Evolutionary conservation across 2,797 vertebrate genomes (phyloP).

Genomic region (Percopsis omiscomaycus): DNA sequence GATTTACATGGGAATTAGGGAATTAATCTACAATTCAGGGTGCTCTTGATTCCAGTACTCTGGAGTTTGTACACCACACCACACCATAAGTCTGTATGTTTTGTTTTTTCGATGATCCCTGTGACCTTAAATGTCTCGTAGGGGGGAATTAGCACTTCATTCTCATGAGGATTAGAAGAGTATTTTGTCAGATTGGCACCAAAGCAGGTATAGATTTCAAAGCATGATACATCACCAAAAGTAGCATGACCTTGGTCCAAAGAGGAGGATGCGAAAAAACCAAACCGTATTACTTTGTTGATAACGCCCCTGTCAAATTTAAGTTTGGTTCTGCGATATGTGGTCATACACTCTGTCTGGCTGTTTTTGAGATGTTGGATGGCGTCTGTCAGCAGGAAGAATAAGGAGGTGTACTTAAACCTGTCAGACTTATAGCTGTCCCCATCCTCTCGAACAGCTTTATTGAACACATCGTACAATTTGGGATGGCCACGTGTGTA

Average conservation of each 20-base stretch:
- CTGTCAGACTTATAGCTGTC: conserved; percentile 18
- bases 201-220: conserved; percentile 57
- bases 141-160: conserved; percentile 55
- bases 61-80: conserved; percentile 48
- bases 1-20: too few species aligned
- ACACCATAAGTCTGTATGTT: conserved; percentile 31
- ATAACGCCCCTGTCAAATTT: conserved; percentile 20
- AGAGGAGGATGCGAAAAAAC: conserved; percentile 29
- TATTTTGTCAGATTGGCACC: conserved; percentile 55
- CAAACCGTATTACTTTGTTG: conserved; percentile 40
- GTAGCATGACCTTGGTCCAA: conserved; percentile 9
- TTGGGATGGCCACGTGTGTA: conserved; percentile 11
- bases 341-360: conserved; percentile 25
- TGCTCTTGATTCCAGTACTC: conserved; percentile 31
- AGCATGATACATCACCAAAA: conserved; percentile 42
- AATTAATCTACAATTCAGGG: too few species aligned
- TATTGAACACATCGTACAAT: conserved; percentile 24
- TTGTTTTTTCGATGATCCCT: conserved; percentile 24
- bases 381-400: conserved; percentile 50
- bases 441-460: conserved; percentile 39
- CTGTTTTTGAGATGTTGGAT: conserved; percentile 35
- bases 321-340: conserved; percentile 23
- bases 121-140: conserved; percentile 57
- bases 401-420: conserved; percentile 52
- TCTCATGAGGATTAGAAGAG: conserved; percentile 23